Evolutionary conservation across 1,140 invertebrate genomes (phyloP).

Genomic region (Anastrepha ludens): DNA sequence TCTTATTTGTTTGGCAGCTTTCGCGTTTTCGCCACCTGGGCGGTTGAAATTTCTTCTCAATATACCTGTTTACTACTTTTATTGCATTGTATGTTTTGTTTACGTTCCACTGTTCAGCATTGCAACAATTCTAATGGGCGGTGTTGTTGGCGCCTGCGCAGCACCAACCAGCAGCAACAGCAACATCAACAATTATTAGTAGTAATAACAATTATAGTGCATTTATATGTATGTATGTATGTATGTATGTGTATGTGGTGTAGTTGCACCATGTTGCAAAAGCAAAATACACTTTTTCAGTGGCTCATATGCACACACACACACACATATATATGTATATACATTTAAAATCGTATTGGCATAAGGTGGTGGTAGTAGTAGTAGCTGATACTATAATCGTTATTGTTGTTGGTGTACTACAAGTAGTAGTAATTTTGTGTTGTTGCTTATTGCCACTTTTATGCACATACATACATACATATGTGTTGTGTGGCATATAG

Average conservation of each 20-base stretch:
- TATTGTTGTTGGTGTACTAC: neutral
- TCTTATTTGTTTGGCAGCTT: neutral
- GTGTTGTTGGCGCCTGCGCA: neutral
- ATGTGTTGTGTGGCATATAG: neutral
- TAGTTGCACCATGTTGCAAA: neutral
- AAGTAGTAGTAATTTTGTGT: neutral
- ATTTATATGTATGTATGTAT: neutral
- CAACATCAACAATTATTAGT: neutral
- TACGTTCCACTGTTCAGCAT: neutral
- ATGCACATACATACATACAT: neutral
- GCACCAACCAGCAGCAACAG: neutral
- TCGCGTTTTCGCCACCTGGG: neutral
- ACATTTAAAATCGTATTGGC: too few relatives aligned
- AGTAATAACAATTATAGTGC: neutral
- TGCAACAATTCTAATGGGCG: neutral
- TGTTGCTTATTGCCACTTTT: neutral
- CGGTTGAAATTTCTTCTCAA: neutral
- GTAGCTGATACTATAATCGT: neutral
- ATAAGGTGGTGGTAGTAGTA: neutral
- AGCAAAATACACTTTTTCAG: too few relatives aligned
- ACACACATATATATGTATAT: too few relatives aligned
- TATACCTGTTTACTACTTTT: neutral
- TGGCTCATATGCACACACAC: too few relatives aligned
- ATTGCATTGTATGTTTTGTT: constrained; percentile 13
- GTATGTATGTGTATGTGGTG: neutral